phyloP scores from a whole-genome alignment of 1,140 invertebrate species.

The Hyphantria cunea region DNA sequence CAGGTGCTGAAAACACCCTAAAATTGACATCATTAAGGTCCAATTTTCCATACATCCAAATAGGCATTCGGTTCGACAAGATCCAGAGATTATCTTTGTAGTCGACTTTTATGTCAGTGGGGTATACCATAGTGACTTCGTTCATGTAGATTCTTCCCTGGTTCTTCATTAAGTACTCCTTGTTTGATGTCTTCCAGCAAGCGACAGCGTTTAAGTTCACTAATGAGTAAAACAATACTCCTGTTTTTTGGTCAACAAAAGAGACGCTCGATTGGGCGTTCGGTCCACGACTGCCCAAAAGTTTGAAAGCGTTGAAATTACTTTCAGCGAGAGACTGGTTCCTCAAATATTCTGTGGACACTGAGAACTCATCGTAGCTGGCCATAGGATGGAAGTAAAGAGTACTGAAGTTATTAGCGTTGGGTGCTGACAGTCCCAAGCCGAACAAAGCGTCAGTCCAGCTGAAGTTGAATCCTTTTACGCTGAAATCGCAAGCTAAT shows the following conservation, averaged over 20 bases:
- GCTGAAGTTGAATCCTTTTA: slow-evolving; percentile 87
- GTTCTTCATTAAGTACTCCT: slow-evolving; percentile 84
- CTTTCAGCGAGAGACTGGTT: slow-evolving; percentile 80
- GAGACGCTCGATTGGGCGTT: slow-evolving; percentile 89
- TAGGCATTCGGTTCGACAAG: slow-evolving; percentile 86
- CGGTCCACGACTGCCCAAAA: slow-evolving; percentile 85
- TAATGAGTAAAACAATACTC: slow-evolving; percentile 89
- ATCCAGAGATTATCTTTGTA: slow-evolving; percentile 88
- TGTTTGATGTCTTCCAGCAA: slow-evolving; percentile 88
- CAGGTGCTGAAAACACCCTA: slow-evolving; percentile 85
- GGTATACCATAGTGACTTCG: slow-evolving; percentile 88
- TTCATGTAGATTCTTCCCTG: slow-evolving; percentile 87
- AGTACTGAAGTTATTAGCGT: slow-evolving; percentile 85
- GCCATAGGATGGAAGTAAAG: slow-evolving; percentile 90
- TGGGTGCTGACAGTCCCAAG: slow-evolving; percentile 84
- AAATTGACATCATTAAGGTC: slow-evolving; percentile 87
- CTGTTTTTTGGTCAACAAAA: slow-evolving; percentile 87
- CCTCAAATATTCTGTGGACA: slow-evolving; percentile 85
- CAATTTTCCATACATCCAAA: slow-evolving; percentile 86
- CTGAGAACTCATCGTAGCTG: slow-evolving; percentile 88
- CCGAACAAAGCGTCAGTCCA: slow-evolving; percentile 91
- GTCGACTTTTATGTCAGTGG: slow-evolving; percentile 90
- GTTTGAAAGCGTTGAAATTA: slow-evolving; percentile 85
- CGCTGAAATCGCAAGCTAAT: slow-evolving; percentile 86
- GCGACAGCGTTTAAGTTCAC: slow-evolving; percentile 89